These are phyloP conservation scores for Cinclus mexicanus DNA, from an alignment of 2,113 vertebrate species.

Conservation along the genomic window DNA sequence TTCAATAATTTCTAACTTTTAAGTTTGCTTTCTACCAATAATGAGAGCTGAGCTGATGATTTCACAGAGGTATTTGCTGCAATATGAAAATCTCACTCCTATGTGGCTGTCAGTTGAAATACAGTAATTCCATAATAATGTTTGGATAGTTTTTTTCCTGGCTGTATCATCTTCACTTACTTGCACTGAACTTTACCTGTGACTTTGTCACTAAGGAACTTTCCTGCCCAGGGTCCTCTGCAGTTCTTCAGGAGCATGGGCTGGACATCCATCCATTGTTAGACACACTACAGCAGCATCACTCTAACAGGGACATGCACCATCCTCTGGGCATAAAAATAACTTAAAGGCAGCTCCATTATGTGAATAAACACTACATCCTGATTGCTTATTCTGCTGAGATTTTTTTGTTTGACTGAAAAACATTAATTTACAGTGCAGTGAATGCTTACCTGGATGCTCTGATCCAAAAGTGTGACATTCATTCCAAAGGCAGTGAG, in stretches of 20 bases:
- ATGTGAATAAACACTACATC: slow-evolving; percentile 38
- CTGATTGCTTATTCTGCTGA: neutral
- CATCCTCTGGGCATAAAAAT: slow-evolving; percentile 22
- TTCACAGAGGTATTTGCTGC: neutral
- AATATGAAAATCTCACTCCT: neutral
- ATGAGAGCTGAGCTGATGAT: neutral
- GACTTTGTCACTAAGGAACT: neutral
- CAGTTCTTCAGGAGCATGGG: slow-evolving; percentile 11
- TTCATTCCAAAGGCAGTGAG: neutral
- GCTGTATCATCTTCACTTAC: neutral
- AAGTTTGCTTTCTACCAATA: neutral
- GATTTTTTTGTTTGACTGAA: neutral
- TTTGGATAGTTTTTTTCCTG: neutral
- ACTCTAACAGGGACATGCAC: neutral
- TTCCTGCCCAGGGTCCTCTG: neutral
- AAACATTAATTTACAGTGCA: slow-evolving; percentile 23
- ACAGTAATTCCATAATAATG: neutral
- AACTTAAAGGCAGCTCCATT: slow-evolving; percentile 7
- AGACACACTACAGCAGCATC: slow-evolving; percentile 18
- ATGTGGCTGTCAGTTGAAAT: neutral
- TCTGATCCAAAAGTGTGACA: neutral
- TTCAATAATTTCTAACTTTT: neutral
- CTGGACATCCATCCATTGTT: slow-evolving; percentile 1
- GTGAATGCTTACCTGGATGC: slow-evolving; percentile 1
- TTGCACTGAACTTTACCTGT: neutral